These are phyloP conservation scores for Hydropsyche tenuis DNA, from an alignment of 1,140 invertebrate species.

Conservation along the genomic window DNA sequence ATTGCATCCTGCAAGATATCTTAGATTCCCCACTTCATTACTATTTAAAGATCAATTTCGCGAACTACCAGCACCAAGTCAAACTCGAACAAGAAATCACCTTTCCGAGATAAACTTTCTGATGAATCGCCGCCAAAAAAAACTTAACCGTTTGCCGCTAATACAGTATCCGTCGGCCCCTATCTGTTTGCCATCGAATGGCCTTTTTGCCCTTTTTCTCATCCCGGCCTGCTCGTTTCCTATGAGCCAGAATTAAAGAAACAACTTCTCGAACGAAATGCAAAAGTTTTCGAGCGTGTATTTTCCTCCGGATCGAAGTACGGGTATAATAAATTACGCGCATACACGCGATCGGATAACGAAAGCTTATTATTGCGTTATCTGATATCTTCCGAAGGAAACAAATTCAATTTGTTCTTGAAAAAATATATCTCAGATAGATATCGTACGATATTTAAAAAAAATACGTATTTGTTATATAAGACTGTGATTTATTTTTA, in stretches of 20 bases:
- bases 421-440: too few species aligned
- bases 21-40: background rate
- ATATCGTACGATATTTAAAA: too few species aligned
- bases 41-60: background rate
- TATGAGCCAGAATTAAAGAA: slow-evolving; percentile 4
- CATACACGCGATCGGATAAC: background rate
- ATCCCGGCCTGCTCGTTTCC: background rate
- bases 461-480: too few species aligned
- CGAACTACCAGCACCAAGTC: background rate
- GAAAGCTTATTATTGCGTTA: too few species aligned
- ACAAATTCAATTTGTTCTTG: too few species aligned
- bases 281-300: background rate
- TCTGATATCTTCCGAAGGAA: too few species aligned
- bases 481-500: too few species aligned
- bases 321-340: slow-evolving; percentile 5
- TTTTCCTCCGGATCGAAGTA: background rate
- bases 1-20: too few species aligned
- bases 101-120: background rate
- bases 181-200: slow-evolving; percentile 2
- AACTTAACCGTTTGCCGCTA: background rate
- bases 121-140: slow-evolving; percentile 18
- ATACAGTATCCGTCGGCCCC: background rate
- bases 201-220: too few species aligned
- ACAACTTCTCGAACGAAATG: slow-evolving; percentile 13
- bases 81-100: slow-evolving; percentile 2